Base-by-base conservation (phyloP, 2,888 invertebrate species). In the Digitonthophagus gazella region DNA sequence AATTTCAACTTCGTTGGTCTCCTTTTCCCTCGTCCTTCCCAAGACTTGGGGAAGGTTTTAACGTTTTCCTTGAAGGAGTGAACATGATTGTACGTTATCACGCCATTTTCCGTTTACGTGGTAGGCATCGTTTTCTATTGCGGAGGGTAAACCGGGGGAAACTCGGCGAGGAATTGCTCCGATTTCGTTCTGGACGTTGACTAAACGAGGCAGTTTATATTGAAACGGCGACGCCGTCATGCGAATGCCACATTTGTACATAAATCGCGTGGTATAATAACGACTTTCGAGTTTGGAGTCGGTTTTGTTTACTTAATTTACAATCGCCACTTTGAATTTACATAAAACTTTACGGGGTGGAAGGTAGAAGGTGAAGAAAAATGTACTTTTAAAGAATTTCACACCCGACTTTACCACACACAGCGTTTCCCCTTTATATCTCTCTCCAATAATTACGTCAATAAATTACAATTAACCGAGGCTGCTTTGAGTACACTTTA, bases 31-130 rank as follows among this genome's bases (percentile, higher is more conserved):
- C 18, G n/a, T 61, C 18, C 18, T 18, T 61, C 76, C 76, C 75
- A 76, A 71, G 72, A 72, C n/a, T n/a, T n/a, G 77, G 74, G 74
- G 75, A 71, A 74, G 75, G 77, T 78, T 78, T 78, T 78, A 78
- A 75, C 75, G 74, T 75, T 15, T 76, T 77, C 78, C 77, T 77
- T 44, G 3, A 44, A 44, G 28, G 28, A 44, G 76, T 74, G 73
- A 71, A 71, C 73, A 70, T 75, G 75, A 79, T 78, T 75, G 75
- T 72, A 71, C 72, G 74, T 73, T 76, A 76, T 77, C 79, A 78
- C 79, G 79, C 79, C 70, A 78, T 76, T 77, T 77, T 73, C 76
- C 76, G 75, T 75, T 79, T 76, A 72, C 69, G 65, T 15, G 64
- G 69, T 16, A 20, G 20, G 61, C 61, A 22, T 15, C 55, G 28